phyloP scores from a whole-genome alignment of 2,888 invertebrate genomes.

The Heteropelma amictum region DNA sequence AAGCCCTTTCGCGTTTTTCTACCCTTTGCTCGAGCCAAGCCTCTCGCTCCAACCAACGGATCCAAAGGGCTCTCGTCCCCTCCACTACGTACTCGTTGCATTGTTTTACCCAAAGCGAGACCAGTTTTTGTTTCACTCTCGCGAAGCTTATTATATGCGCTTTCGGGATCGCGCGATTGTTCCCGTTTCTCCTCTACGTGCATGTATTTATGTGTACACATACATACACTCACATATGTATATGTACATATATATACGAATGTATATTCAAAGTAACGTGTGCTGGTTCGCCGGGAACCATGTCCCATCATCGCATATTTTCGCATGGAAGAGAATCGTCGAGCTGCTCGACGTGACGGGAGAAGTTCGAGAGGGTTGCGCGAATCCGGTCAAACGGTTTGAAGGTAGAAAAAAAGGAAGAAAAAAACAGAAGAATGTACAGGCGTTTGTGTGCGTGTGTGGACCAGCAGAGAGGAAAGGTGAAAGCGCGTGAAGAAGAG shows the following conservation, averaged over 20 bases:
- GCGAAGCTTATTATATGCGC: slow-evolving; percentile 73
- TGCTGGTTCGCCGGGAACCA: slow-evolving; percentile 27
- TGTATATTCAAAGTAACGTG: background rate
- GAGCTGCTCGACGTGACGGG: slow-evolving; percentile 39
- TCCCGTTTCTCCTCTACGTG: slow-evolving; percentile 51
- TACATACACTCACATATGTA: background rate
- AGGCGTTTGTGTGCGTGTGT: slow-evolving; percentile 43
- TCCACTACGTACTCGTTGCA: slow-evolving; percentile 61
- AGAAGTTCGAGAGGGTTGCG: slow-evolving; percentile 61
- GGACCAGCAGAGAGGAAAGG: slow-evolving; percentile 58
- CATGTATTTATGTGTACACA: background rate
- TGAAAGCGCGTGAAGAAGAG: slow-evolving; percentile 43
- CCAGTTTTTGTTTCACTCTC: slow-evolving; percentile 75
- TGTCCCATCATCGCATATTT: slow-evolving; percentile 38
- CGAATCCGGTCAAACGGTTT: slow-evolving; percentile 75
- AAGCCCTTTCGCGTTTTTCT: slow-evolving; percentile 38
- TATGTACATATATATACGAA: background rate
- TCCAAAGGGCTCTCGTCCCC: slow-evolving; percentile 48
- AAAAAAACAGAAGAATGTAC: slow-evolving; percentile 54
- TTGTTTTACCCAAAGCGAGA: slow-evolving; percentile 75
- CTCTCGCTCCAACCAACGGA: slow-evolving; percentile 20
- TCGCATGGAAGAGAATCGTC: slow-evolving; percentile 31
- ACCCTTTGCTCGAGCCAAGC: slow-evolving; percentile 32
- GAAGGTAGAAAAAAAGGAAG: slow-evolving; percentile 57
- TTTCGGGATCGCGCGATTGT: slow-evolving; percentile 66